These are phyloP conservation scores for Anoplopoma fimbria DNA, from an alignment of 2,113 vertebrate genomes.

Conservation along the genomic window DNA sequence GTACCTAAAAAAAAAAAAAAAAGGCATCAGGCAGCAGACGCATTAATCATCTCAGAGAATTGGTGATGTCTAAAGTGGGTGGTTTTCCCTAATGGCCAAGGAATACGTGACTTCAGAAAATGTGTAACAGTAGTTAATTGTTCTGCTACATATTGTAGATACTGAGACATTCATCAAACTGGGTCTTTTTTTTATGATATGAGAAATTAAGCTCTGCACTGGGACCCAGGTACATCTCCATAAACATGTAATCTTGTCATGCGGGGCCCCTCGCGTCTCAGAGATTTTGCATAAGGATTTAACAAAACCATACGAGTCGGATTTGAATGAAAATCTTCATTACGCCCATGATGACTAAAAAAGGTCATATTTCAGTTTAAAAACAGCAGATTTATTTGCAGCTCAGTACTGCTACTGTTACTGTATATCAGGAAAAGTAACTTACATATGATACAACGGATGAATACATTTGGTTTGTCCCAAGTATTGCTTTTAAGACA, in stretches of 20 bases:
- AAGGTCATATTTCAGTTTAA: conserved; percentile 18
- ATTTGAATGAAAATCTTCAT: conserved; percentile 38
- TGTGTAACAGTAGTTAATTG: conserved; percentile 26
- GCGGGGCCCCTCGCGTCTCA: conserved; percentile 5
- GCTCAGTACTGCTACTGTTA: not conserved
- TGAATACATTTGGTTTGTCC: not conserved
- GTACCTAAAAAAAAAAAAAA: conserved; percentile 10
- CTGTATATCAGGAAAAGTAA: not conserved
- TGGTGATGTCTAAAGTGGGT: conserved; percentile 46
- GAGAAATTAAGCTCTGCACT: conserved; percentile 17
- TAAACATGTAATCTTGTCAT: conserved; percentile 53
- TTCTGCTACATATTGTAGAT: conserved; percentile 22
- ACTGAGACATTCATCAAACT: conserved; percentile 28
- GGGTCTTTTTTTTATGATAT: conserved; percentile 36
- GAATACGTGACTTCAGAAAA: conserved; percentile 48
- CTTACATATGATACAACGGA: too few species aligned
- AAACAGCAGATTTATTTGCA: not conserved
- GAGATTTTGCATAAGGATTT: conserved; percentile 19
- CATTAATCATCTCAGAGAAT: conserved; percentile 51
- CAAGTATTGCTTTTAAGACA: not conserved
- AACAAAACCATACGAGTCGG: not conserved
- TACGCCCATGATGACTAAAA: not conserved
- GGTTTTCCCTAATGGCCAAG: conserved; percentile 53
- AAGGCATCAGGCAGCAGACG: conserved; percentile 3
- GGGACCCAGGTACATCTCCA: conserved; percentile 33